Conservation (phyloP, 2,888 invertebrate genomes). For the Orthosia incerta region DNA sequence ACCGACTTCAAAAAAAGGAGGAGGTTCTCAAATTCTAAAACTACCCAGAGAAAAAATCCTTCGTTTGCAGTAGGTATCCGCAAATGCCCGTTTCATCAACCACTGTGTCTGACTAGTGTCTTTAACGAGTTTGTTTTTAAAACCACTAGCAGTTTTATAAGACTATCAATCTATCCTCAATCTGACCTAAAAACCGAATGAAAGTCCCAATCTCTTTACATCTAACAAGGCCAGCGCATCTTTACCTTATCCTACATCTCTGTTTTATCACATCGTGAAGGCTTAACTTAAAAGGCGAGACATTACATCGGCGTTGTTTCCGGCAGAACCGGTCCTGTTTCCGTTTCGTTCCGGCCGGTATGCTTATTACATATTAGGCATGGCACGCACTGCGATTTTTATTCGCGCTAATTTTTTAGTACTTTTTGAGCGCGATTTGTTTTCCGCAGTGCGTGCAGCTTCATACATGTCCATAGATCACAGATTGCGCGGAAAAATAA, state of each 20-base stretch:
- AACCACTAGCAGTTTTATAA: background rate
- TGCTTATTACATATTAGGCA: no score
- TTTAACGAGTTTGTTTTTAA: background rate
- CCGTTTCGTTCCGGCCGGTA: slow-evolving; percentile 30
- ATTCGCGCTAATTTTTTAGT: no score
- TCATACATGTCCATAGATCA: no score
- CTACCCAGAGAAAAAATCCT: no score
- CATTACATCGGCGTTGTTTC: slow-evolving; percentile 49
- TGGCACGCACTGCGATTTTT: no score
- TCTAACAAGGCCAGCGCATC: background rate
- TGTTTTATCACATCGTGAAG: slow-evolving; percentile 42
- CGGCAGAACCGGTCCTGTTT: slow-evolving; percentile 58
- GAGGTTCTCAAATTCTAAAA: no score
- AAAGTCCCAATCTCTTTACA: background rate
- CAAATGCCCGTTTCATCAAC: no score
- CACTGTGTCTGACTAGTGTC: background rate
- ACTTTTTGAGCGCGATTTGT: no score
- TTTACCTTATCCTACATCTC: slow-evolving; percentile 26
- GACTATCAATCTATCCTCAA: background rate
- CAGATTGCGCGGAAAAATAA: no score
- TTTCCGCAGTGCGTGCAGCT: no score
- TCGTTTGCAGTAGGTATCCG: no score
- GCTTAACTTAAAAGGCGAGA: slow-evolving; percentile 26
- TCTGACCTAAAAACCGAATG: slow-evolving; percentile 14
- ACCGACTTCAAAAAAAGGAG: no score